Conservation (phyloP, 2,113 vertebrate genomes). For the Eolophus roseicapilla region DNA sequence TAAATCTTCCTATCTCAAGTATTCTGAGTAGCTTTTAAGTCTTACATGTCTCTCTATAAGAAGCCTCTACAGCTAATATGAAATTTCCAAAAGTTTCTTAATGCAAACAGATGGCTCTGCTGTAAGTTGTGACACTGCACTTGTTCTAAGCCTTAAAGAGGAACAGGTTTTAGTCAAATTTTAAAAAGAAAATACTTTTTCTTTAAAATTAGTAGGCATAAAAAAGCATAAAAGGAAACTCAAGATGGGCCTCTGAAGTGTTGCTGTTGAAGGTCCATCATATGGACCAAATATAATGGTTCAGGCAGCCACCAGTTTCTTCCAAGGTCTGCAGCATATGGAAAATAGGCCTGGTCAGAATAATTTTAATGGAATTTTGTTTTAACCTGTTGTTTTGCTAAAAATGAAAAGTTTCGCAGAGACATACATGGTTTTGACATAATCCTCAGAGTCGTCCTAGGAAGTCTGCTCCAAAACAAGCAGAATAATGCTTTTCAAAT, state of each 20-base stretch:
- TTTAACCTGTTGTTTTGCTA: background rate
- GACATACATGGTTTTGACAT: background rate
- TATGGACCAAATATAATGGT: background rate
- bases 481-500: background rate
- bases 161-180: slow-evolving; percentile 10
- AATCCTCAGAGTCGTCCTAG: background rate
- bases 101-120: slow-evolving; percentile 12
- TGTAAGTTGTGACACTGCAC: slow-evolving; percentile 35
- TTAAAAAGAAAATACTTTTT: background rate
- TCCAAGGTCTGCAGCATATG: background rate
- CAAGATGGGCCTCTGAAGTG: background rate
- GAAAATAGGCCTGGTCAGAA: background rate
- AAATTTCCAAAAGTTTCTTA: slow-evolving; percentile 53
- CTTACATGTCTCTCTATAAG: background rate
- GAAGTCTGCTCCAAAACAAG: background rate
- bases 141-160: background rate
- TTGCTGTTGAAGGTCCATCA: background rate
- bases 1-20: background rate
- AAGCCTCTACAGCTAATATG: background rate
- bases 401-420: background rate
- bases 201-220: background rate
- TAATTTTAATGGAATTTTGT: background rate
- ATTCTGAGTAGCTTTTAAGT: slow-evolving; percentile 22
- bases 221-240: background rate
- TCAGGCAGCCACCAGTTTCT: background rate